Base-by-base conservation (phyloP, 2,888 invertebrate species). In the Caenorhabditis becei region DNA sequence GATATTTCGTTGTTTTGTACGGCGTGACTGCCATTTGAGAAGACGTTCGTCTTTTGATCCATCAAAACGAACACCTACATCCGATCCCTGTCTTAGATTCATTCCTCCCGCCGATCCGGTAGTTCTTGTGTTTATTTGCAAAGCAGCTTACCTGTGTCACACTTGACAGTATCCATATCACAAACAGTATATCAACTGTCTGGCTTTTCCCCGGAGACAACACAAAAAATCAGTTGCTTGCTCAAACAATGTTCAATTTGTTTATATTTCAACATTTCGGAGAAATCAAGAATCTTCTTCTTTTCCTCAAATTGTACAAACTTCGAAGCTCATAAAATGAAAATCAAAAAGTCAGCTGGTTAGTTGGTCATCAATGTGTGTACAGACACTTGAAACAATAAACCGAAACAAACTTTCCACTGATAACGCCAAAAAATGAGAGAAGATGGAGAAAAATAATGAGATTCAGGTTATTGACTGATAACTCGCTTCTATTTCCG, bases 121-220 rank as follows among this genome's bases (percentile, higher is more conserved):
- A 20, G 41, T 24, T 74, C 54, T 59, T 67, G 44, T 75, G 53
- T 75, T 75, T 75, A 75, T 75, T 75, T 75, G 75, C 41, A 28
- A 49, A 74, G 41, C 53, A 66, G 44, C 59, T 67, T 54, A 75
- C 66, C 67, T 66, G 75, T 66, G 59, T 59, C 61, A 53, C 66
- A 75, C 75, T 75, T 75, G 75, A 75, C 75, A 53, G 75, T 75
- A 75, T 75, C 66, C 59, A 75, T 75, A 75, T 75, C 75, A 66
- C 75, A 75, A 66, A 66, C 74, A 74, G 65, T 66, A 54, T 20
- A 74, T 54, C 35, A 24, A 11, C 37, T 62, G 61, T 61, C 75
- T 72, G 41, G 69, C 59, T 69, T 69, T 63, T 32, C 23, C 11
- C n/a, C 41, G 11, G 7, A 18, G 58, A 37, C 58, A 37, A n/a